These are phyloP conservation scores for Onychorhynchus coronatus DNA, from an alignment of 2,113 vertebrate species.

Conservation along the genomic window DNA sequence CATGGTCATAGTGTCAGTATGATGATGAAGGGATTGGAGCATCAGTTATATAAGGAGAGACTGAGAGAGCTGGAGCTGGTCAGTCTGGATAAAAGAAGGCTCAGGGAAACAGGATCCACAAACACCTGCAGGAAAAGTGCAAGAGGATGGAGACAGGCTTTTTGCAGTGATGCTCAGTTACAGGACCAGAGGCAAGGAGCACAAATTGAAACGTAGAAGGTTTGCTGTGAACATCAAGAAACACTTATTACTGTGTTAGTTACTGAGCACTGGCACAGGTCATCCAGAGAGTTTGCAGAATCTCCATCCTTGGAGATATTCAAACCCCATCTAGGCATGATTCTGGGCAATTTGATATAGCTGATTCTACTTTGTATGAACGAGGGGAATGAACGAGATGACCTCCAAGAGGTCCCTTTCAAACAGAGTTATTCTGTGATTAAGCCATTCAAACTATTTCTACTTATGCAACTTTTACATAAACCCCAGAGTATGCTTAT, in stretches of 20 bases:
- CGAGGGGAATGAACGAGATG: background rate
- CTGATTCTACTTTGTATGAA: background rate
- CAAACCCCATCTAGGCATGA: background rate
- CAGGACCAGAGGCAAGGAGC: background rate
- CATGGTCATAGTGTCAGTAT: background rate
- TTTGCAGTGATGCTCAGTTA: background rate
- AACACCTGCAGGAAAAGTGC: background rate
- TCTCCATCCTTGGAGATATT: background rate
- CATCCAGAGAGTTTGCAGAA: background rate
- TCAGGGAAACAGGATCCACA: background rate
- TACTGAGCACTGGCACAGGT: background rate
- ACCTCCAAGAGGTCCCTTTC: background rate
- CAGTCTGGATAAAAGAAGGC: background rate
- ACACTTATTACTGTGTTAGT: background rate
- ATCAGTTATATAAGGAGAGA: background rate
- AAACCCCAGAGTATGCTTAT: background rate
- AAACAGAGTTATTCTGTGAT: background rate
- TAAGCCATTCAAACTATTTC: background rate
- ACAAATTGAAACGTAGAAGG: background rate
- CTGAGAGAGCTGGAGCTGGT: background rate
- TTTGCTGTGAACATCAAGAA: background rate
- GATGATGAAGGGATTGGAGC: background rate
- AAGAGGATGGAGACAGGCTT: background rate
- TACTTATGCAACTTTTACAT: background rate
- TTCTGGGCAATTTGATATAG: background rate